phyloP scores from a whole-genome alignment of 2,113 vertebrate genomes.

The Cisticola juncidis region DNA sequence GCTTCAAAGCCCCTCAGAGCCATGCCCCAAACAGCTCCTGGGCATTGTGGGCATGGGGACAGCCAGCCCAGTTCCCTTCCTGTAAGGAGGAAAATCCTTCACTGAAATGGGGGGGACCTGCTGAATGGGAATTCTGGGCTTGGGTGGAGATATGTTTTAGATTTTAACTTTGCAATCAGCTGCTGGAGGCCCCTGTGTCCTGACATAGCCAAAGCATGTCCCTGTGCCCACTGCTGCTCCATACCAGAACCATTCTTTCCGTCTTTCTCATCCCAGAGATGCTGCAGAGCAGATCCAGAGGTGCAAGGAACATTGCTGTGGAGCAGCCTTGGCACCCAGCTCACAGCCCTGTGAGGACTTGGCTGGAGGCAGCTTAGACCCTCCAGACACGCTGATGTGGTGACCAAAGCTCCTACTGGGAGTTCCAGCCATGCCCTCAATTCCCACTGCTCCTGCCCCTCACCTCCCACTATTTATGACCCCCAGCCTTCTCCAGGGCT shows the following conservation, averaged over 20 bases:
- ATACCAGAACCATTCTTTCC: neutral
- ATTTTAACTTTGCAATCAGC: neutral
- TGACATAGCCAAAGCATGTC: neutral
- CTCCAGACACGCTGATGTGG: neutral
- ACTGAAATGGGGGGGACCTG: neutral
- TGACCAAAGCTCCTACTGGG: neutral
- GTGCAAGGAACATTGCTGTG: neutral
- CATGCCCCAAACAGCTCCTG: neutral
- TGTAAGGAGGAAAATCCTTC: neutral
- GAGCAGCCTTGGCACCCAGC: neutral
- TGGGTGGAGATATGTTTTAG: neutral
- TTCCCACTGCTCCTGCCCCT: neutral
- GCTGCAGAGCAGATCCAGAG: neutral
- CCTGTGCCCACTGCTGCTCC: neutral
- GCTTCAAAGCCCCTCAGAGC: neutral
- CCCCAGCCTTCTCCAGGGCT: neutral
- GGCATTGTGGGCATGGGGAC: accelerated
- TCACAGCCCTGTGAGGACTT: accelerated
- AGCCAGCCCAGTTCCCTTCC: neutral
- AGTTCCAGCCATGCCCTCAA: neutral
- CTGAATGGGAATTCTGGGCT: neutral
- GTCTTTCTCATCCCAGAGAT: neutral
- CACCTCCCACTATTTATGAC: neutral
- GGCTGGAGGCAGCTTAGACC: accelerated
- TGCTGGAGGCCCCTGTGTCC: neutral